Evolutionary conservation across 2,113 vertebrate species (phyloP).

Genomic region (Larimichthys polyactis): DNA sequence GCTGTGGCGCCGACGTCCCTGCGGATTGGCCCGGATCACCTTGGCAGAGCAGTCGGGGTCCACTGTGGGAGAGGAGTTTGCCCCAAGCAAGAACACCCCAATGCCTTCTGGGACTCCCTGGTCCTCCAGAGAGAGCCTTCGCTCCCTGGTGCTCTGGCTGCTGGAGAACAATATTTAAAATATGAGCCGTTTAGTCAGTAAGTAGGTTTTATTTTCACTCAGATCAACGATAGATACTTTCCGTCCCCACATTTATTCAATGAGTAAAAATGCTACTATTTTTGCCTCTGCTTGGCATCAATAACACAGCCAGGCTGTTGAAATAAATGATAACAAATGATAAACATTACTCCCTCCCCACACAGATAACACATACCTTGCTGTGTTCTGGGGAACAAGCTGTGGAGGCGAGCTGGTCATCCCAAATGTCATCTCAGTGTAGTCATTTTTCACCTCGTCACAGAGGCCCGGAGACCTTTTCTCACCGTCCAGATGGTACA

Average conservation of each 20-base stretch:
- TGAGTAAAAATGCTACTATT: not conserved
- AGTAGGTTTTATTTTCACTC: not conserved
- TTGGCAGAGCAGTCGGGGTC: conserved; percentile 95
- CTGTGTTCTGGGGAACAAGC: conserved; percentile 84
- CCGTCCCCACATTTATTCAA: not conserved
- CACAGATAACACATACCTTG: conserved; percentile 60
- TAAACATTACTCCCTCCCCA: not conserved
- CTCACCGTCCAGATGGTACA: conserved; percentile 67
- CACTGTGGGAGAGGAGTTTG: conserved; percentile 79
- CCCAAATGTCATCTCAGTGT: conserved; percentile 93
- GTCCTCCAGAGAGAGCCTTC: conserved; percentile 86
- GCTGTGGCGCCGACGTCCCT: conserved; percentile 96
- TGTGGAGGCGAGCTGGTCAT: conserved; percentile 85
- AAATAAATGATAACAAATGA: not conserved
- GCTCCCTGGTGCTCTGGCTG: conserved; percentile 85
- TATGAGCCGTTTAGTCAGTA: not conserved
- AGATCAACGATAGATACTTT: too few species aligned
- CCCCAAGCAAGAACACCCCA: conserved; percentile 85
- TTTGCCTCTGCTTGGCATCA: not conserved
- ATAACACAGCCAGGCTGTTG: not conserved
- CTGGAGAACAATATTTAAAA: conserved; percentile 41
- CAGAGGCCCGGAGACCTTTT: conserved; percentile 66
- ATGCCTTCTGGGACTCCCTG: conserved; percentile 62
- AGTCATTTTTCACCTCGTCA: conserved; percentile 82
- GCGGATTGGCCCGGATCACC: conserved; percentile 93